Percentiles rank a stretch among this genome's conserved stretches.
These are phyloP conservation scores for Ambastaia sidthimunki DNA, from an alignment of 2,797 vertebrate genomes.

Conservation along the genomic window DNA sequence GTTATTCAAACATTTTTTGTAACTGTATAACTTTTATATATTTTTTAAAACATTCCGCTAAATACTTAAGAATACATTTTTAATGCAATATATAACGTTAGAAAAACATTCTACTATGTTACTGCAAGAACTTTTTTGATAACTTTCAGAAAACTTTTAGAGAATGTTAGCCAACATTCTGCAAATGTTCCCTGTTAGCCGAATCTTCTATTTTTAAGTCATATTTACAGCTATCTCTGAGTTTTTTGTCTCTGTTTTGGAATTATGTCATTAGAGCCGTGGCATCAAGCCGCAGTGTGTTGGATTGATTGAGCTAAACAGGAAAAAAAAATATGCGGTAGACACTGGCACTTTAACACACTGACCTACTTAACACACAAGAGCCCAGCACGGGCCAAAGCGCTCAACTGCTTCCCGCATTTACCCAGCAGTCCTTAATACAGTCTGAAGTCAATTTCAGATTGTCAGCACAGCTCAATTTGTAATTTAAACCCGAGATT, in stretches of 20 bases:
- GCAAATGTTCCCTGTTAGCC: too few relatives aligned
- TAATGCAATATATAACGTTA: too few relatives aligned
- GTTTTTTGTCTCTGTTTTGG: slow-evolving; percentile 11
- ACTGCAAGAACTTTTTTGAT: too few relatives aligned
- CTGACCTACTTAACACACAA: slow-evolving; percentile 54
- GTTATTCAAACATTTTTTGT: too few relatives aligned
- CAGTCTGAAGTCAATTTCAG: neutral
- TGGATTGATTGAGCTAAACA: slow-evolving; percentile 9
- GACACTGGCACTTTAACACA: slow-evolving; percentile 45
- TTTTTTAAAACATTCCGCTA: too few relatives aligned
- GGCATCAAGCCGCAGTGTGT: neutral
- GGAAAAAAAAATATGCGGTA: neutral
- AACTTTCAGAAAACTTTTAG: too few relatives aligned
- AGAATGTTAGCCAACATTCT: too few relatives aligned
- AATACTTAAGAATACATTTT: too few relatives aligned
- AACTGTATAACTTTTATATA: too few relatives aligned
- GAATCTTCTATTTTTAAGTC: slow-evolving; percentile 8
- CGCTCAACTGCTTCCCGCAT: neutral
- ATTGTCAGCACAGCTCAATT: neutral
- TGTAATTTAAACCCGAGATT: neutral
- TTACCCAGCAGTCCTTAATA: neutral
- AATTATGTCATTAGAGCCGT: slow-evolving; percentile 15
- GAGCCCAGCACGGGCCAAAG: neutral
- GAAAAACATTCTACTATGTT: too few relatives aligned
- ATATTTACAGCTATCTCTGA: slow-evolving; percentile 6